Conservation (phyloP, 2,797 vertebrate genomes). For the Buphagus erythrorhynchus region DNA sequence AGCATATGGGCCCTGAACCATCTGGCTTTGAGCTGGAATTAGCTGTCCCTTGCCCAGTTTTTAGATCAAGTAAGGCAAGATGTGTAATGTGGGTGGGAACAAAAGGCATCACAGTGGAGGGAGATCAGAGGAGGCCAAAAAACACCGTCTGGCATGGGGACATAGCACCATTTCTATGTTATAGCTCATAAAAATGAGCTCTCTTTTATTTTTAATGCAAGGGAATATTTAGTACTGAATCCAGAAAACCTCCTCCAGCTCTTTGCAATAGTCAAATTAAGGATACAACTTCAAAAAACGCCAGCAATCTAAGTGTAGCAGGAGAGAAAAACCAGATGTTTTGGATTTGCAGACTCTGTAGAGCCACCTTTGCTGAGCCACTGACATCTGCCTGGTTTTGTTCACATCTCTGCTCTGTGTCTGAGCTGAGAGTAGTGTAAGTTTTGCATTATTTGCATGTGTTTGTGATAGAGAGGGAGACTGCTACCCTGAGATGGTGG, state of each 20-base stretch:
- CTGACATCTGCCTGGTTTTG: background rate
- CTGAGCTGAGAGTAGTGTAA: background rate
- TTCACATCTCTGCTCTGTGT: background rate
- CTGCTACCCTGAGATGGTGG: background rate
- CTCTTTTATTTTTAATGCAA: background rate
- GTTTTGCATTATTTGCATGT: background rate
- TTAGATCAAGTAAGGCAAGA: background rate
- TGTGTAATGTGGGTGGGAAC: background rate
- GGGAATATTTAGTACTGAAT: background rate
- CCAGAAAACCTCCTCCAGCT: background rate
- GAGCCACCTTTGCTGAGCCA: background rate
- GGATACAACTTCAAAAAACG: background rate
- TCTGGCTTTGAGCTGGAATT: slow-evolving; percentile 38
- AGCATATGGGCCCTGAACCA: background rate
- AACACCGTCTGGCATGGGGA: background rate
- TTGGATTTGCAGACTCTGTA: background rate
- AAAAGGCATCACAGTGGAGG: background rate
- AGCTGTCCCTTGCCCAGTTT: background rate
- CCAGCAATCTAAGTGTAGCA: background rate
- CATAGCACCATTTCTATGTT: background rate
- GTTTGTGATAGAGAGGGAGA: background rate
- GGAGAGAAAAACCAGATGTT: background rate
- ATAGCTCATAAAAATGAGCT: background rate
- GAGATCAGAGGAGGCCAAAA: background rate
- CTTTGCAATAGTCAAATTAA: background rate